Evolutionary conservation across 2,797 vertebrate species (phyloP).

Genomic region (Microhierax caerulescens): DNA sequence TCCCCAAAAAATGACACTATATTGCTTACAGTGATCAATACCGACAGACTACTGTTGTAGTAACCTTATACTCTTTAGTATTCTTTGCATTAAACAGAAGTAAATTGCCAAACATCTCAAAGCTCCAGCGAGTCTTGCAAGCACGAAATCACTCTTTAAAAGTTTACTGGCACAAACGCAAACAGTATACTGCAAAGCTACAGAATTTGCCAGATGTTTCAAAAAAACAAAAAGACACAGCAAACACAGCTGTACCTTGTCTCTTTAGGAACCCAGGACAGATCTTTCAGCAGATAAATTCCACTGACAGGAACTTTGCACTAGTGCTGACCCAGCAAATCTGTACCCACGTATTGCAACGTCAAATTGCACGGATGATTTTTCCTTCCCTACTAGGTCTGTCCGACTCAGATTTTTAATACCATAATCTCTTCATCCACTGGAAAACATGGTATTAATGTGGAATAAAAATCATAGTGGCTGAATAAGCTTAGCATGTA

Average conservation of each 20-base stretch:
- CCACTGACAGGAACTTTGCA: not conserved
- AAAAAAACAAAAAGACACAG: not conserved
- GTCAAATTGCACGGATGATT: not conserved
- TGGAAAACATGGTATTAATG: too few species aligned
- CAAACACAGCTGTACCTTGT: not conserved
- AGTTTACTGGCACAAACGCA: not conserved
- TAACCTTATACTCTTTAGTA: not conserved
- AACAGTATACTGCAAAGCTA: not conserved
- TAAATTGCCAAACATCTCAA: not conserved
- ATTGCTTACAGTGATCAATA: not conserved
- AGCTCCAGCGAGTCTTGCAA: not conserved
- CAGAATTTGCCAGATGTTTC: not conserved
- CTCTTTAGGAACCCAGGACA: not conserved
- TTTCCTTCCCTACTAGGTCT: not conserved
- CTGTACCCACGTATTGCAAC: too few species aligned
- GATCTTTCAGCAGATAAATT: not conserved
- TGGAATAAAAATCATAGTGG: not conserved
- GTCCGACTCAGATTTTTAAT: not conserved
- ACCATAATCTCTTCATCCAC: too few species aligned
- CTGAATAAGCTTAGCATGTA: not conserved
- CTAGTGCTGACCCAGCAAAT: not conserved
- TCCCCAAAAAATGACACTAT: rapidly evolving
- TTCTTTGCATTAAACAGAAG: not conserved
- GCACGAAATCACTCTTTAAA: not conserved
- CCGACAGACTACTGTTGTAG: not conserved